Conservation (phyloP, 2,888 invertebrate genomes). For the Chymomyza amoena region DNA sequence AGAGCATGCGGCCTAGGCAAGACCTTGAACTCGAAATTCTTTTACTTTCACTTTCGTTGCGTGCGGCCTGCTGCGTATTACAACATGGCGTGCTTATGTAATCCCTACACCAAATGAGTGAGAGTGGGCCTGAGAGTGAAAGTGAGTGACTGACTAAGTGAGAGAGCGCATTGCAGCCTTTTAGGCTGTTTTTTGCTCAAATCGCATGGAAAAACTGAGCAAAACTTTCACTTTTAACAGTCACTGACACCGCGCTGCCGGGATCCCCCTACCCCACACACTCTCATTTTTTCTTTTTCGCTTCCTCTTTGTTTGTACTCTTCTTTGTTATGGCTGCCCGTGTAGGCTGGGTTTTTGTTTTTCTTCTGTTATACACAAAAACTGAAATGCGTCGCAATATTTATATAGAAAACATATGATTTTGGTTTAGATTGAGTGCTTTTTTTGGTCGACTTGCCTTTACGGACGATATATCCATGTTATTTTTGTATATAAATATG, state of each 20-base stretch:
- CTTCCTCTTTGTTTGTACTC: neutral
- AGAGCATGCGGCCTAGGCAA: conserved; percentile 76
- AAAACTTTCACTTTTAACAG: conserved; percentile 72
- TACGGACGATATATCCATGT: neutral
- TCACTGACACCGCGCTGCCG: conserved; percentile 49
- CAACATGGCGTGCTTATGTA: conserved; percentile 48
- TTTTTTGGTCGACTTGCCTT: neutral
- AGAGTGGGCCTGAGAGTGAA: conserved; percentile 8
- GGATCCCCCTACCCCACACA: neutral
- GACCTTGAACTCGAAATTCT: conserved; percentile 77
- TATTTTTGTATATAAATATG: neutral
- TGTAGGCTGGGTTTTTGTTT: neutral
- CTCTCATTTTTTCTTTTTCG: neutral
- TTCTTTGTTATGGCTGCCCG: neutral
- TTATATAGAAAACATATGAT: conserved; percentile 57
- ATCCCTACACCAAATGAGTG: conserved; percentile 21
- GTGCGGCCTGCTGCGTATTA: conserved; percentile 19
- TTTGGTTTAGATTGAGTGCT: conserved; percentile 2
- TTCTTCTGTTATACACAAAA: conserved; percentile 42
- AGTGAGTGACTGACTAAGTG: neutral
- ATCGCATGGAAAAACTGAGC: conserved; percentile 56
- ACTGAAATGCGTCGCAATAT: conserved; percentile 59
- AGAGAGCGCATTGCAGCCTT: neutral
- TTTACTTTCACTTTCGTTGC: conserved; percentile 39
- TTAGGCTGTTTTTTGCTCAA: conserved; percentile 38